phyloP scores from a whole-genome alignment of 2,888 invertebrate species.

The Hirudinaria manillensis region DNA sequence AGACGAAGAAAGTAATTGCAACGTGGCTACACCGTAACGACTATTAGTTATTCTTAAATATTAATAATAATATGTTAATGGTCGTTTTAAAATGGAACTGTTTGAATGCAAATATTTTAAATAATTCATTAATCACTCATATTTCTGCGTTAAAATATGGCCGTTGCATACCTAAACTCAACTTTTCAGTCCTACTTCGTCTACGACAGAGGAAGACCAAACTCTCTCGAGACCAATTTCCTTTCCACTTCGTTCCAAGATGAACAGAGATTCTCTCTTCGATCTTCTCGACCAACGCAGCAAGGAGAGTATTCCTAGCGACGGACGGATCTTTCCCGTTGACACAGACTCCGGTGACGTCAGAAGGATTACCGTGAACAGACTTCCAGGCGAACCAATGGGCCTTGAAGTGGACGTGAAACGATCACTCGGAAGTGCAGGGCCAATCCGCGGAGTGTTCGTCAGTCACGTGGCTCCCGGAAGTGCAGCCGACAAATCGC shows the following conservation, averaged over 20 bases:
- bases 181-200: not conserved
- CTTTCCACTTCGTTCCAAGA: slow-evolving; percentile 57
- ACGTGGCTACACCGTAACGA: no score
- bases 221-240: slow-evolving; percentile 53
- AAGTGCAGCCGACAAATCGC: slow-evolving; percentile 47
- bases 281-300: not conserved
- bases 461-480: slow-evolving; percentile 58
- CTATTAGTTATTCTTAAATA: no score
- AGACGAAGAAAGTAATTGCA: slow-evolving; percentile 29
- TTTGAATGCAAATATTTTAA: no score
- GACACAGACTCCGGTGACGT: no score
- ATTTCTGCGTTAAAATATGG: no score
- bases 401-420: slow-evolving; percentile 87
- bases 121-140: no score
- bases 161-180: no score
- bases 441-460: slow-evolving; percentile 72
- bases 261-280: not conserved
- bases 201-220: not conserved
- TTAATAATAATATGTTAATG: no score
- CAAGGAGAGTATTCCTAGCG: no score
- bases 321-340: no score
- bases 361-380: slow-evolving; percentile 54
- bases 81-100: no score
- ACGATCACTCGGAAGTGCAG: slow-evolving; percentile 75
- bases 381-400: slow-evolving; percentile 79